These are phyloP conservation scores for Polydrusus tereticollis DNA, from an alignment of 2,888 invertebrate species.

Conservation along the genomic window DNA sequence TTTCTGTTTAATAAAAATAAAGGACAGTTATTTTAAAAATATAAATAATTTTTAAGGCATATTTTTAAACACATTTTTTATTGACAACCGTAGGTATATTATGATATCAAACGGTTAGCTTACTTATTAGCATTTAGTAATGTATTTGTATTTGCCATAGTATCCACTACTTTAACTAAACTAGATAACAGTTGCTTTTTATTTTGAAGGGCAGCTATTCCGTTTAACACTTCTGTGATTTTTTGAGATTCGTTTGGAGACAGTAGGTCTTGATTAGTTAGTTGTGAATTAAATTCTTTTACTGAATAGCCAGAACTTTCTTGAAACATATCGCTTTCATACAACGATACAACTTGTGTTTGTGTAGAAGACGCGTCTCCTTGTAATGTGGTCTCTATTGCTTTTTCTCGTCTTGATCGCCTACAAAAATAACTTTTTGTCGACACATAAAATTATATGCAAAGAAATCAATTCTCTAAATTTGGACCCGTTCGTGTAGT, in stretches of 20 bases:
- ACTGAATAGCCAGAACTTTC: conserved; percentile 8
- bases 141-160: conserved; percentile 2
- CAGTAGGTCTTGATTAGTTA: conserved; percentile 10
- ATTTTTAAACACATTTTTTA: too few species aligned
- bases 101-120: too few species aligned
- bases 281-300: background rate
- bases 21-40: too few species aligned
- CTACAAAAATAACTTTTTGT: conserved; percentile 31
- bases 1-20: too few species aligned
- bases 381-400: conserved; percentile 17
- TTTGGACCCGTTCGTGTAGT: background rate
- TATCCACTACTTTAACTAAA: conserved; percentile 32
- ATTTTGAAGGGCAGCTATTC: conserved; percentile 3
- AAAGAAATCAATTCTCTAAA: background rate
- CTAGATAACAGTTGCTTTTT: conserved; percentile 30
- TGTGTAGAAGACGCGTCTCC: conserved; percentile 2
- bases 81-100: too few species aligned
- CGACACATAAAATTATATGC: background rate
- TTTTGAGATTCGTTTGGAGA: conserved; percentile 16
- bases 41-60: too few species aligned
- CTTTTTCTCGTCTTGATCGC: conserved; percentile 29
- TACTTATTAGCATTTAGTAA: background rate
- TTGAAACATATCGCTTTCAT: background rate
- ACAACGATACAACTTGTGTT: background rate
- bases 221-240: conserved; percentile 14